A percentile compares a stretch with the other conserved stretches of the same genome.
Evolutionary conservation across 2,113 vertebrate genomes (phyloP).

Genomic region (Scophthalmus maximus): DNA sequence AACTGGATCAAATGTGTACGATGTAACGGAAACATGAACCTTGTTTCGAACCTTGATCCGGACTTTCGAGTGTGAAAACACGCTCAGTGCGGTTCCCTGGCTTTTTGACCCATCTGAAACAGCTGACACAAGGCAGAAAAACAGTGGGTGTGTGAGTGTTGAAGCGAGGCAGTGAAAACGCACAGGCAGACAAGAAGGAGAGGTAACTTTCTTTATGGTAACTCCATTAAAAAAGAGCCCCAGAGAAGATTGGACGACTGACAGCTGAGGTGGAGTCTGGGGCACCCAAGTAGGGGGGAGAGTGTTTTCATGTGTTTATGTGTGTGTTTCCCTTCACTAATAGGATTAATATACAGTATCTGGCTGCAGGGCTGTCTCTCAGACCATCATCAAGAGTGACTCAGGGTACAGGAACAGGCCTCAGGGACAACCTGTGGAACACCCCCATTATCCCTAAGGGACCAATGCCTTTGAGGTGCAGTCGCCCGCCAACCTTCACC

Average conservation of each 20-base stretch:
- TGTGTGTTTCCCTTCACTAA: constrained; percentile 73
- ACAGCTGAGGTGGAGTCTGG: constrained; percentile 73
- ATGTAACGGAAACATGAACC: background rate
- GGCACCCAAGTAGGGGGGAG: constrained; percentile 62
- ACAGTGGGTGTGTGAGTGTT: constrained; percentile 71
- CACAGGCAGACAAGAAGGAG: constrained; percentile 57
- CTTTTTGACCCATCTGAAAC: constrained; percentile 75
- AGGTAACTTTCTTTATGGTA: constrained; percentile 62
- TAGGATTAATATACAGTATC: constrained; percentile 54
- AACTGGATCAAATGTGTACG: background rate
- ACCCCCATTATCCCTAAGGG: constrained; percentile 55
- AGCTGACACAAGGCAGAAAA: constrained; percentile 74
- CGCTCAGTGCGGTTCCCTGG: constrained; percentile 60
- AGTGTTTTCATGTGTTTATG: constrained; percentile 73
- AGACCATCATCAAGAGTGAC: constrained; percentile 35
- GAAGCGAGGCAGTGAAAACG: constrained; percentile 59
- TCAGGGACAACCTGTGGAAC: constrained; percentile 58
- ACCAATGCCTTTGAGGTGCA: constrained; percentile 61
- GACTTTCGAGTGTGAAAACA: background rate
- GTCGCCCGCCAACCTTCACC: constrained; percentile 64
- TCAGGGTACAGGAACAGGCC: constrained; percentile 53
- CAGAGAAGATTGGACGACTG: constrained; percentile 71
- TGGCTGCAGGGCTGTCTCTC: constrained; percentile 53
- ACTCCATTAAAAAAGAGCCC: constrained; percentile 70
- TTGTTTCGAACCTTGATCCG: background rate